Evolutionary conservation across 2,113 vertebrate genomes (phyloP), one percentile per base, ranked within the genome.

Genomic region (Podarcis raffonei): DNA sequence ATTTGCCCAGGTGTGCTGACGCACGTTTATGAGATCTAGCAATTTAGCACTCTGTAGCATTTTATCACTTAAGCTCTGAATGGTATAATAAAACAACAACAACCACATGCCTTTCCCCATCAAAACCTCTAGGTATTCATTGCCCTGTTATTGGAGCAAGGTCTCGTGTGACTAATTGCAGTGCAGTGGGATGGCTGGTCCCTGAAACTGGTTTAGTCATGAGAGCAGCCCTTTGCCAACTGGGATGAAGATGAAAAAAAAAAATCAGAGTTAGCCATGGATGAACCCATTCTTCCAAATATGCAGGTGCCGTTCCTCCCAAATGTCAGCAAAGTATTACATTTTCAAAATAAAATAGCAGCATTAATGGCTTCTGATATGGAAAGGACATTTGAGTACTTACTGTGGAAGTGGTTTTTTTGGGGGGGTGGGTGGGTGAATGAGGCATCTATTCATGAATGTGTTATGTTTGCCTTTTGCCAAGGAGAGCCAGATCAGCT

Each of bases 61-160:
- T 90, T 94, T 93, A 32, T 76, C 30, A 68, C 30, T 79, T 79
- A 32, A 23, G 32, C 35, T n/a, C 48, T 30, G 42, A 72, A 69
- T 48, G 37, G 25, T n/a, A 16, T 18, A 68, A 59, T 86, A 42
- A 78, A 78, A 86, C 48, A 53, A 53, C 48, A 11, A 53, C 48
- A 20, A 80, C 16, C 18, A 30, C 0, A 35, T 20, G 23, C 3
- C 30, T 30, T 79, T 71, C 27, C 42, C 1, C 22, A 13, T 57
- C 42, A 72, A 27, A 81, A 72, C 42, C 30, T 57, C 42, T 78
- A 68, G n/a, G 27, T 27, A 1, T 20, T 66, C 35, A 1, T 20
- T 77, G 35, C 0, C 3, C 15, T 86, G 85, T 27, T 59, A 30
- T 71, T 18, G 59, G 13, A 87, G 48, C 5, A 76, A 18, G 68